phyloP scores from a whole-genome alignment of 2,797 vertebrate species.

The Orientallactaga sibirica region DNA sequence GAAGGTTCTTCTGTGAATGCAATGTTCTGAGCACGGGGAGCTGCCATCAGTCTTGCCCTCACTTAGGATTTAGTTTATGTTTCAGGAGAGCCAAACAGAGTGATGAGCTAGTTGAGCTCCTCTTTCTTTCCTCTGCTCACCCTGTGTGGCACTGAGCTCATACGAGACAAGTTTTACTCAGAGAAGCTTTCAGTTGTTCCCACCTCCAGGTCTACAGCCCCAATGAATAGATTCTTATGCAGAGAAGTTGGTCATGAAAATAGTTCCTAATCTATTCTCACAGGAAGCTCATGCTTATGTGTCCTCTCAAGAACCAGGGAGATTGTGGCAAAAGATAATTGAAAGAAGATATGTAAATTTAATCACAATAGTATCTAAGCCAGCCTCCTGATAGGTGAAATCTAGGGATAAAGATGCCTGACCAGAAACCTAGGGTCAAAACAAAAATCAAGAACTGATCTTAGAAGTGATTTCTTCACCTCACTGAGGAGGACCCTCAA shows the following conservation, averaged over 20 bases:
- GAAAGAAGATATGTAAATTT: background rate
- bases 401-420: no score
- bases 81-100: background rate
- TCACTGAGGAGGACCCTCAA: no score
- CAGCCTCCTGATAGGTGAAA: background rate
- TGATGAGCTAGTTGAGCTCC: background rate
- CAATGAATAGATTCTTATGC: background rate
- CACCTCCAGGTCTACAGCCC: background rate
- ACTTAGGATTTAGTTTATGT: background rate
- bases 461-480: background rate
- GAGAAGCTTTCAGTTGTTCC: background rate
- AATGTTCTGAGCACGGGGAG: background rate
- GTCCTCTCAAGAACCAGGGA: background rate
- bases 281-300: background rate
- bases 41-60: background rate
- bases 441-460: background rate
- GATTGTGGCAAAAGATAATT: background rate
- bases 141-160: background rate
- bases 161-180: background rate
- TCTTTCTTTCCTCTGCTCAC: background rate
- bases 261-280: background rate
- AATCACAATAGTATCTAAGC: background rate
- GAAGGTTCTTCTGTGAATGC: background rate
- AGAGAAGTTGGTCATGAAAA: background rate
- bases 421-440: background rate